phyloP scores from a whole-genome alignment of 1,140 invertebrate species.

The Lasioglossum baleicum region DNA sequence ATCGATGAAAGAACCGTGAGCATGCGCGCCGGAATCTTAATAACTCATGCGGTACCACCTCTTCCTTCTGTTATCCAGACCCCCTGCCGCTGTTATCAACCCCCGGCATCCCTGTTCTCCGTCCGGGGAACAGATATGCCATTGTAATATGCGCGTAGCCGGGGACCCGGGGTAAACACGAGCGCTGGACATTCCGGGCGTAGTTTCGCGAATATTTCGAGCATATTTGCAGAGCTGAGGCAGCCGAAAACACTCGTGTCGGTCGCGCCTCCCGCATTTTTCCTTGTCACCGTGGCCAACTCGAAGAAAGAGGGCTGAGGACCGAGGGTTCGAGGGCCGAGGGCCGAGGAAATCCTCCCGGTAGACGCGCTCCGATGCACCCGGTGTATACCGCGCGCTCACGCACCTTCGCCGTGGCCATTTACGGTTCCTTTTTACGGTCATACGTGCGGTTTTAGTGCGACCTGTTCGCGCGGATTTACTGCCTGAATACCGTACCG shows the following conservation, averaged over 20 bases:
- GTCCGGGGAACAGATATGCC: slow-evolving; percentile 57
- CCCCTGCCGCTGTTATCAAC: slow-evolving; percentile 52
- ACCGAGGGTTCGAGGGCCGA: too few relatives aligned
- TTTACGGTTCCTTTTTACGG: slow-evolving; percentile 40
- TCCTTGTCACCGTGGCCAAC: not conserved
- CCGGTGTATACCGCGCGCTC: not conserved
- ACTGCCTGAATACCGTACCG: slow-evolving; percentile 22
- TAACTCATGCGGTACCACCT: slow-evolving; percentile 76
- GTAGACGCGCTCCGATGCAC: not conserved
- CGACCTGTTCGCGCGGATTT: slow-evolving; percentile 39
- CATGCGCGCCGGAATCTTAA: slow-evolving; percentile 78
- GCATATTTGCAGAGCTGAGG: not conserved
- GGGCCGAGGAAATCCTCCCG: slow-evolving; percentile 11
- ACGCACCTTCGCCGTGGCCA: slow-evolving; percentile 24
- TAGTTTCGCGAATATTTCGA: slow-evolving; percentile 42
- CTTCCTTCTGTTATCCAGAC: slow-evolving; percentile 58
- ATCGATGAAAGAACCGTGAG: slow-evolving; percentile 78
- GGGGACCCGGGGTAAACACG: slow-evolving; percentile 64
- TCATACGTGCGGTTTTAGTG: slow-evolving; percentile 39
- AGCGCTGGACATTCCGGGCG: slow-evolving; percentile 53
- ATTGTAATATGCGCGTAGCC: slow-evolving; percentile 65
- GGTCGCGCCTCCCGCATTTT: slow-evolving; percentile 16
- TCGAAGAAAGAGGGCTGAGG: too few relatives aligned
- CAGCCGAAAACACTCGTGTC: slow-evolving; percentile 21
- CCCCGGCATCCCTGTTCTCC: slow-evolving; percentile 47